Evolutionary conservation across 1,140 invertebrate species (phyloP), one percentile per base, ranked within the genome.

Genomic region (Cherax destructor): DNA sequence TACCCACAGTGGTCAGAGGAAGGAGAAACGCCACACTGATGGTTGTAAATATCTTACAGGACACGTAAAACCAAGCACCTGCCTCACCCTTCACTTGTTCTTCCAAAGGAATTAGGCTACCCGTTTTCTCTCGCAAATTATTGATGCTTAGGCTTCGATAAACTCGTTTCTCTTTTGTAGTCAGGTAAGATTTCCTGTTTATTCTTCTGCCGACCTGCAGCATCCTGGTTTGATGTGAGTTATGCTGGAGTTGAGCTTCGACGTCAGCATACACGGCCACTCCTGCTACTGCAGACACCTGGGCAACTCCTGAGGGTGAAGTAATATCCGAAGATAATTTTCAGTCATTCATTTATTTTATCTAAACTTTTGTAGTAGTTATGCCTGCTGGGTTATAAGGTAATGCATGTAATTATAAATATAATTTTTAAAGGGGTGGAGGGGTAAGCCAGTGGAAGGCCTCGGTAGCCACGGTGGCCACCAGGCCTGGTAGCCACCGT

Each of bases 61-160:
- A 18, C 0, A 86, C 21, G 21, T 24, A 86, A 18, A 72, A 86
- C 83, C 56, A 52, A 1, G 72, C 83, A 16, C 41, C 10, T 0
- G 4, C 13, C 50, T 76, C 30, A 7, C 49, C 30, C 47, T 4
- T 24, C 21, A 86, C 83, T 18, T 72, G 72, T 3, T 65, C 49
- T 41, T 86, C 83, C 56, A 69, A 24, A 47, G 83, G 83, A 30
- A 86, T 86, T 11, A 86, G 13, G 13, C 52, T 56, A 16, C 69
- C 69, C 11, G 83, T 86, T 65, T 86, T 76, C 18, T 49, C 47
- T 49, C 83, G 49, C 69, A 86, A 5, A 65, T 86, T 76, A n/a
- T 86, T 59, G 11, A 86, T 52, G 30, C 83, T 86, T 47, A 74
- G 83, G 30, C 72, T 86, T 21, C 52, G 61, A 74, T 76, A 86